A percentile compares a stretch with the other conserved stretches of the same genome.
phyloP scores from a whole-genome alignment of 2,888 invertebrate genomes.

The Hofmannophila pseudospretella region DNA sequence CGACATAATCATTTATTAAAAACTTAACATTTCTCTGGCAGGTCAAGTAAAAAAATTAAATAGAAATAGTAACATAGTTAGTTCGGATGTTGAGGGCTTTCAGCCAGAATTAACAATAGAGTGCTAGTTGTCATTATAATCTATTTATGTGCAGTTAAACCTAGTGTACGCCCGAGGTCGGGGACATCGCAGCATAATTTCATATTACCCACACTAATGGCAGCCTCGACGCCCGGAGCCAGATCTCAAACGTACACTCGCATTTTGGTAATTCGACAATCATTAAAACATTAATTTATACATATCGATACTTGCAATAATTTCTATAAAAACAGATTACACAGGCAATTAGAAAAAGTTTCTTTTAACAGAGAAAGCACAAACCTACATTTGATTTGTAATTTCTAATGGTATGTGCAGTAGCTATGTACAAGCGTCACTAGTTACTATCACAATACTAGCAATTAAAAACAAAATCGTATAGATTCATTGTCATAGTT shows the following conservation, averaged over 20 bases:
- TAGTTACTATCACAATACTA: conserved; percentile 49
- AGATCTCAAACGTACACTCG: conserved; percentile 34
- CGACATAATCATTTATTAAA: conserved; percentile 66
- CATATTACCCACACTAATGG: neutral
- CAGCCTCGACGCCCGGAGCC: neutral
- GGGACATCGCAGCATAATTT: neutral
- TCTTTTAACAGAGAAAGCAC: conserved; percentile 30
- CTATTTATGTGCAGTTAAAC: conserved; percentile 36
- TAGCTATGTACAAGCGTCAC: conserved; percentile 49
- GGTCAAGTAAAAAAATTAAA: conserved; percentile 54
- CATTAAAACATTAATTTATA: conserved; percentile 38
- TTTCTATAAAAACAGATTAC: conserved; percentile 31
- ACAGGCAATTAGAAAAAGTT: conserved; percentile 13
- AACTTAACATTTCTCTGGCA: conserved; percentile 67
- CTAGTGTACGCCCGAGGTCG: conserved; percentile 34
- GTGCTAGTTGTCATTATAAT: conserved; percentile 37
- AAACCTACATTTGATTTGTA: conserved; percentile 35
- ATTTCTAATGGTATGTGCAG: conserved; percentile 27
- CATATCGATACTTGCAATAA: conserved; percentile 28
- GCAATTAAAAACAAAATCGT: conserved; percentile 4
- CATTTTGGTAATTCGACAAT: conserved; percentile 68
- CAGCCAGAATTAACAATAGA: conserved; percentile 47
- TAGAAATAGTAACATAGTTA: conserved; percentile 49
- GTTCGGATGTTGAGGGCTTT: conserved; percentile 36
- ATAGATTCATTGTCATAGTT: no score